phyloP scores from a whole-genome alignment of 53 echinoderm and acorn worm genomes.

The Glandiceps talaboti region DNA sequence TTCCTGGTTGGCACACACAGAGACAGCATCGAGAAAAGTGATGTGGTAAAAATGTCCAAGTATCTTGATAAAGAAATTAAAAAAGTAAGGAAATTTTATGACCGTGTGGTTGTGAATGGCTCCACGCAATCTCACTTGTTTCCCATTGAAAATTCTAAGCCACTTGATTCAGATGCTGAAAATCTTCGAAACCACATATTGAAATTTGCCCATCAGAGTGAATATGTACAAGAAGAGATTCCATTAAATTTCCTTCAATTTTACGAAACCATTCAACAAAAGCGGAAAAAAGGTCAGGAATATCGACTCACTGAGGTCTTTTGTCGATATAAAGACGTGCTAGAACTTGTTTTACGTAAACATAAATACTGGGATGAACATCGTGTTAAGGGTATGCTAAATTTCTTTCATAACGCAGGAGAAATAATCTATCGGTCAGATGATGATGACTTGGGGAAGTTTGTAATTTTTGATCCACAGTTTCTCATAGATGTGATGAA shows the following conservation, averaged over 20 bases:
- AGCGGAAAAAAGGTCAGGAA: neutral
- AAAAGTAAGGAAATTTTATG: neutral
- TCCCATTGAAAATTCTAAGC: neutral
- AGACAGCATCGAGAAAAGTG: neutral
- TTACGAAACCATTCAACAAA: neutral
- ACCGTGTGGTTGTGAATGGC: neutral
- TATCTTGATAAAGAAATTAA: neutral
- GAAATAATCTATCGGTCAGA: constrained; percentile 10
- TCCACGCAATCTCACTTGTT: neutral
- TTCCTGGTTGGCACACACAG: neutral
- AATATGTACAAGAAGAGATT: neutral
- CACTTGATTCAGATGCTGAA: neutral
- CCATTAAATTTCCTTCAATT: neutral
- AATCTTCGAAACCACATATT: neutral
- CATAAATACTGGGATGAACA: neutral
- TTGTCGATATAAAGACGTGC: neutral
- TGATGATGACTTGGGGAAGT: constrained; percentile 22
- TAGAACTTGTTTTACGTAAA: neutral
- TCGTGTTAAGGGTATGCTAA: neutral
- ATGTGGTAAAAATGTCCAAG: neutral
- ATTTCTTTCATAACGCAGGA: neutral
- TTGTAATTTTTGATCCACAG: constrained; percentile 24
- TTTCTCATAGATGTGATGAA: constrained; percentile 23
- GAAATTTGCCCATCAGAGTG: no score
- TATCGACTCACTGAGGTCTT: neutral